Base-by-base conservation (phyloP, 2,113 vertebrate genomes). In the Mola mola region DNA sequence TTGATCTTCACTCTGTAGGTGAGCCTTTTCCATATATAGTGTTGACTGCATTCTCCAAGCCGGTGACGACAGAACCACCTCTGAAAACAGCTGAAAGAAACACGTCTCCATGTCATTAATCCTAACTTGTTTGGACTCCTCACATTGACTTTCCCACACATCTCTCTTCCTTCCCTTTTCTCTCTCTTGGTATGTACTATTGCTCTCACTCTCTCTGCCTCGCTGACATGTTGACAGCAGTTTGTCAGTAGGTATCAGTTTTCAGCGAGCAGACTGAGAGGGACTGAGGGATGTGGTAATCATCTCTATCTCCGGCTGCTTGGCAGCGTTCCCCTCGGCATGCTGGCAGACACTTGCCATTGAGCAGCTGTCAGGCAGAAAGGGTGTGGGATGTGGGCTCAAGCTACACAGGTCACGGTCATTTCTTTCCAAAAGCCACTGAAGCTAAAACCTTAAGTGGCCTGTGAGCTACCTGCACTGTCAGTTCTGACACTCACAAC, bases 301-400 rank as follows among this genome's bases (percentile, higher is more conserved):
- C 88, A 89, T 91, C 86, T 89, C 83, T 77, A 87, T 91, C 88
- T 90, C 81, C 73, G 85, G 81, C 79, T 82, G 84, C 81, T 90
- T 89, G 87, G 88, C 90, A 89, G 81, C 72, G 69, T 85, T 80
- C 82, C 85, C 81, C 78, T 87, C 74, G 67, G 79, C 76, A 76
- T 85, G 83, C 89, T 82, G 90, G 88, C 86, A 89, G 89, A 88
- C 85, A 86, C 87, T 87, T 86, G 83, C 86, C 88, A 91, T 92
- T 92, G 90, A 91, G 86, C 83, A 84, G 83, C 90, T 90, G 88
- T 93, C 90, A 91, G 89, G 90, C 90, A 89, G 89, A 92, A 89
- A 90, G 86, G 81, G 85, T 90, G 88, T 86, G 82, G 88, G 88
- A 89, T 89, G 83, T 72, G 86, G 89, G 90, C 81, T 83, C 69